Conservation (phyloP, 2,888 invertebrate species). For the Bruchidius siliquastri region DNA sequence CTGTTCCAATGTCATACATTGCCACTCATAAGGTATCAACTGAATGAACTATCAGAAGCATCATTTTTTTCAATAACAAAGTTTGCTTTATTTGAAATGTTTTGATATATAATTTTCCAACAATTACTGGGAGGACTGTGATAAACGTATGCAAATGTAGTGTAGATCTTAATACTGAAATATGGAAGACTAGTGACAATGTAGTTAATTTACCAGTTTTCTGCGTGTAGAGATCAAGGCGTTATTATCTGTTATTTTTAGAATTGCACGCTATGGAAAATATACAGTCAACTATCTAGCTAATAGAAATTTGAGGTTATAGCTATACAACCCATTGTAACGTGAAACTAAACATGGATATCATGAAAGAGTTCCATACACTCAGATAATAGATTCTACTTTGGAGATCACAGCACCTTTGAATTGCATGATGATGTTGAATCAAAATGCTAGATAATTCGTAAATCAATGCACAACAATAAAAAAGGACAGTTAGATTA, state of each 20-base stretch:
- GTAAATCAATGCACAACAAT: background rate
- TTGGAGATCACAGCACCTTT: background rate
- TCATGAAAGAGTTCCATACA: background rate
- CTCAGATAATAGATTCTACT: background rate
- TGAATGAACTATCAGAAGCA: no score
- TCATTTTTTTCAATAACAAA: no score
- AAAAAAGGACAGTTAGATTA: background rate
- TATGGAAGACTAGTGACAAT: no score
- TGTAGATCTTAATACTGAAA: no score
- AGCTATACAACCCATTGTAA: background rate
- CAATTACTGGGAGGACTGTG: no score
- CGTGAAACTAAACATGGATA: background rate
- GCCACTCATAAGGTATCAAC: no score
- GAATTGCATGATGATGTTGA: background rate
- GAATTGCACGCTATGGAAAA: background rate
- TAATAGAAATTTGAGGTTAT: background rate
- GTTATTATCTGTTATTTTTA: background rate
- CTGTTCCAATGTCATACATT: background rate
- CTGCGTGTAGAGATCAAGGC: background rate
- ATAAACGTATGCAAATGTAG: no score
- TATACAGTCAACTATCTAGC: background rate
- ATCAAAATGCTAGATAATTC: background rate
- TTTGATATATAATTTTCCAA: no score
- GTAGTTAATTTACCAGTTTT: no score
- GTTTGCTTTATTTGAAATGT: no score